Percentiles rank a stretch among this genome's conserved stretches.
These are phyloP conservation scores for Trogon melanurus DNA, from an alignment of 2,113 vertebrate genomes.

Conservation along the genomic window DNA sequence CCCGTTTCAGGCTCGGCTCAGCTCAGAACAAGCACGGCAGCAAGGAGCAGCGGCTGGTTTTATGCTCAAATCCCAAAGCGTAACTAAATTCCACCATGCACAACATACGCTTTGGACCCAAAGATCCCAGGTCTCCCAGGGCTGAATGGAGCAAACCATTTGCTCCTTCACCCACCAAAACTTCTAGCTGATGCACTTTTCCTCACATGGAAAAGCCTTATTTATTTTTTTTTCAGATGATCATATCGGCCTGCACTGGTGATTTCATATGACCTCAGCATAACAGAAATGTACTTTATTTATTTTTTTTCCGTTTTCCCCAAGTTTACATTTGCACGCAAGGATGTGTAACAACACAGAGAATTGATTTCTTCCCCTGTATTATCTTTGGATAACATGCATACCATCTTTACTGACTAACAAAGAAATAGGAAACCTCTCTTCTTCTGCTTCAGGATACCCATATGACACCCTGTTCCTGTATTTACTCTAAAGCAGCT, in stretches of 20 bases:
- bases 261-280: slow-evolving; percentile 52
- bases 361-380: slow-evolving; percentile 61
- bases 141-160: neutral
- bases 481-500: slow-evolving; percentile 64
- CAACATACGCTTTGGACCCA: accelerated
- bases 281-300: slow-evolving; percentile 14
- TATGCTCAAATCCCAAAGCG: neutral
- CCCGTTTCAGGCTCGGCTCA: neutral
- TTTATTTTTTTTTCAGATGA: neutral
- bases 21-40: accelerated
- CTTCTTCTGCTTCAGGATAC: slow-evolving; percentile 50
- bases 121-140: neutral
- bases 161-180: neutral
- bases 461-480: slow-evolving; percentile 30
- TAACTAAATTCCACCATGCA: neutral
- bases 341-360: slow-evolving; percentile 69
- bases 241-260: neutral
- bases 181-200: neutral
- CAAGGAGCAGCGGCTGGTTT: accelerated
- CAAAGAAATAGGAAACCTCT: slow-evolving; percentile 61
- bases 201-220: neutral
- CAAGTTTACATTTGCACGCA: slow-evolving; percentile 69
- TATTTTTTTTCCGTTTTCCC: neutral
- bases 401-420: slow-evolving; percentile 55
- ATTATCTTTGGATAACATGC: slow-evolving; percentile 52